A percentile compares a stretch with the other conserved stretches of the same genome.
These are phyloP conservation scores for Gymnoscopelus braueri DNA, from an alignment of 2,797 vertebrate genomes.

Conservation along the genomic window DNA sequence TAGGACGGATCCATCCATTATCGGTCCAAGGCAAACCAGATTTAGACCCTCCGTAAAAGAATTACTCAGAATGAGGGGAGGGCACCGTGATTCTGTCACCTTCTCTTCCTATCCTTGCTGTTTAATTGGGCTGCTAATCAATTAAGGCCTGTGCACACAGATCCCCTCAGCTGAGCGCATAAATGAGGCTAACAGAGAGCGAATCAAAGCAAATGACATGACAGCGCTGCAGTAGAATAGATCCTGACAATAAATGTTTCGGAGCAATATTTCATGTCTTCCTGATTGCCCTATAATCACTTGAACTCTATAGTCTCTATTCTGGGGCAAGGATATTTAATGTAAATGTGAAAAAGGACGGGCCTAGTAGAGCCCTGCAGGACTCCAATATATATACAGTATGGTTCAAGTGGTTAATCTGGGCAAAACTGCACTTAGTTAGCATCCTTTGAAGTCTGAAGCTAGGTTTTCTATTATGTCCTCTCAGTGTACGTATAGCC, in stretches of 20 bases:
- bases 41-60: conserved; percentile 55
- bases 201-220: conserved; percentile 15
- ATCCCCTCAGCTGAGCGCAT: conserved; percentile 27
- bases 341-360: no score
- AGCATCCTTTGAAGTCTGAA: neutral
- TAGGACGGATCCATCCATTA: conserved; percentile 70
- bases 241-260: conserved; percentile 1
- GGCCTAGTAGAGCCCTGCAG: no score
- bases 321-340: no score
- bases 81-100: conserved; percentile 40
- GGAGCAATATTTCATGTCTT: neutral
- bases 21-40: conserved; percentile 64
- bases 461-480: neutral
- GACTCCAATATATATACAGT: no score
- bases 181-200: conserved; percentile 39
- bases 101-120: conserved; percentile 34
- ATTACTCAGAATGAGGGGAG: conserved; percentile 53
- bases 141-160: conserved; percentile 37
- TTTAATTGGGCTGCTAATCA: conserved; percentile 67
- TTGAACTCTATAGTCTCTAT: no score
- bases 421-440: neutral
- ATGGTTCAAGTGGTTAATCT: neutral
- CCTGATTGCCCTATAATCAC: neutral
- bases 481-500: neutral
- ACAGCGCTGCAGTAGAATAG: conserved; percentile 7